Evolutionary conservation across 2,888 invertebrate species (phyloP).

Genomic region (Philereme vetulata): DNA sequence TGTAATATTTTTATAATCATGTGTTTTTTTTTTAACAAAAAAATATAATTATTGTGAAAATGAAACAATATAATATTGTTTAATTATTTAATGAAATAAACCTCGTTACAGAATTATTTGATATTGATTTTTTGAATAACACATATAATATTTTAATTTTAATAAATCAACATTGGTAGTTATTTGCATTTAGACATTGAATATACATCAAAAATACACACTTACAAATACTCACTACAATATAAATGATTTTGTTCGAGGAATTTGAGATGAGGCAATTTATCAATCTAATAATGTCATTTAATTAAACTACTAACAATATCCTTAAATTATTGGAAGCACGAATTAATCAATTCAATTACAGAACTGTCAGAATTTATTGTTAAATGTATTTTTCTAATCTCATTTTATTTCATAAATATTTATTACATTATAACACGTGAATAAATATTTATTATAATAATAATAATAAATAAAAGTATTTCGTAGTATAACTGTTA

Average conservation of each 20-base stretch:
- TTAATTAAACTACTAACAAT: conserved; percentile 12
- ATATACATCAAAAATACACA: too few species aligned
- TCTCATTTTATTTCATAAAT: too few species aligned
- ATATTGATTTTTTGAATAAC: neutral
- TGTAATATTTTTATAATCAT: too few species aligned
- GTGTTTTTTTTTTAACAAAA: neutral
- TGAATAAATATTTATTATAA: too few species aligned
- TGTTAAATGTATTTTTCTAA: too few species aligned
- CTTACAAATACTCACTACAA: neutral
- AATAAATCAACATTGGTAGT: conserved; percentile 9
- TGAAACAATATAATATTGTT: conserved; percentile 34
- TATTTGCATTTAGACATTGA: neutral
- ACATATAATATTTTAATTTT: neutral
- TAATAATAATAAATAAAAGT: too few species aligned
- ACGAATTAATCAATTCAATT: conserved; percentile 12
- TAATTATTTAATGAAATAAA: conserved; percentile 51
- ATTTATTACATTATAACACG: too few species aligned
- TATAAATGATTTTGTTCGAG: neutral
- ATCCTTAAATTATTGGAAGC: conserved; percentile 30
- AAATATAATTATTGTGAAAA: conserved; percentile 4
- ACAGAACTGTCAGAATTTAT: too few species aligned
- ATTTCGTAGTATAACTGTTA: too few species aligned
- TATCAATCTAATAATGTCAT: conserved; percentile 23
- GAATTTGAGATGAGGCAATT: conserved; percentile 15
- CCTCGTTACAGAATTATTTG: conserved; percentile 22